Base-by-base conservation (phyloP, 1,140 invertebrate species). In the Lucilia sericata region DNA sequence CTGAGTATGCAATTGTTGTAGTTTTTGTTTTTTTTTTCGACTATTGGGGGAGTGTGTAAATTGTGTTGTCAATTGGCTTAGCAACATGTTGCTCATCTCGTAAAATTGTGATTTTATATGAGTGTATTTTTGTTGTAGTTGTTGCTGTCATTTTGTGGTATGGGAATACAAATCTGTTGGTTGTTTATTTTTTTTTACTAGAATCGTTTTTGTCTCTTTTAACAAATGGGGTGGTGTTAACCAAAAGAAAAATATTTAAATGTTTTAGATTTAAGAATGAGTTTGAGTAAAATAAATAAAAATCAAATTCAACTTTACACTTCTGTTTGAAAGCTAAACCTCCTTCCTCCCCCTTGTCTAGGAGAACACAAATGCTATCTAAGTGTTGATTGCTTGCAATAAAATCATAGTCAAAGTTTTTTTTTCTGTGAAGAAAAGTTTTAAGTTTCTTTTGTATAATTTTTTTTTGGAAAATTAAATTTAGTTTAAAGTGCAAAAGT, bases 81-180 rank as follows among this genome's bases (percentile, higher is more conserved):
- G 65, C 65, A 70, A 70, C 65, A 70, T 70, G 65, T 70, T 70
- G 65, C 65, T 70, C n/a, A 21, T 70, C 65, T 70, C 65, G 65
- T 70, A 70, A 70, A 70, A 70, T 70, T 70, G 65, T 70, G 65
- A 70, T 70, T 70, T 70, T 70, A 12, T 19, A 19, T 65, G 25
- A n/a, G 14, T 19, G 14, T 19, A 65, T 65, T 19, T 8, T 65
- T 65, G 5, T 65, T 65, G n/a, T 65, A n/a, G 65, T 70, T 25
- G n/a, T 70, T 70, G 65, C n/a, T 25, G 65, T 21, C n/a, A n/a
- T 70, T 70, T 21, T 70, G 65, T 70, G 65, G 65, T 70, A 70
- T 7, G 65, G 65, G 65, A 70, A 70, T 70, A 70, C 65, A 70
- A 70, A 70, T 70, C 65, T 70, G 65, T 70, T 70, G 7, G 65